phyloP scores from a whole-genome alignment of 2,888 invertebrate species.

The Drepana falcataria region DNA sequence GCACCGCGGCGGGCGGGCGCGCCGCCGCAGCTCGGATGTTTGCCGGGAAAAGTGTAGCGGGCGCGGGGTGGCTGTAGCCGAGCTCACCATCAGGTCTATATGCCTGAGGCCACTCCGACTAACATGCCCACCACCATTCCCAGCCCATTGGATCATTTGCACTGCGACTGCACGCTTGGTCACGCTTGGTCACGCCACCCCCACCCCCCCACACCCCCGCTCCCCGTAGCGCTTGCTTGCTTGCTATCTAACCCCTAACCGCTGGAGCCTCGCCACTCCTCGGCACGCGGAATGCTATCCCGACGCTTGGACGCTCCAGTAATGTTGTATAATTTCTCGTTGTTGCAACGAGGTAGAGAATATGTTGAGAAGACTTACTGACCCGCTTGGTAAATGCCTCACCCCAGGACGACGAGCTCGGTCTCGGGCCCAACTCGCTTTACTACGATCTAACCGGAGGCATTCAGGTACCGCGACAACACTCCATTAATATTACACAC shows the following conservation, averaged over 20 bases:
- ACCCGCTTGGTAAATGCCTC: slow-evolving; percentile 75
- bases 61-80: slow-evolving; percentile 46
- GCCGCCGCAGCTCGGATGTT: slow-evolving; percentile 20
- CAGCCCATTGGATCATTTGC: slow-evolving; percentile 8
- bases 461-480: slow-evolving; percentile 69
- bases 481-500: slow-evolving; percentile 6
- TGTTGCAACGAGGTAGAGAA: slow-evolving; percentile 66
- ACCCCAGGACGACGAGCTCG: slow-evolving; percentile 76
- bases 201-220: slow-evolving; percentile 35
- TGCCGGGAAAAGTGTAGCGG: slow-evolving; percentile 36
- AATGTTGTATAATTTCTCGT: slow-evolving; percentile 61
- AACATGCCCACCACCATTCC: slow-evolving; percentile 28
- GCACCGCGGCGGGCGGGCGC: slow-evolving; percentile 47
- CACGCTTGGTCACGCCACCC: slow-evolving; percentile 37
- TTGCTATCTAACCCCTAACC: slow-evolving; percentile 47
- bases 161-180: no score
- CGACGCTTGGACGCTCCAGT: slow-evolving; percentile 53
- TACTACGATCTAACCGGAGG: slow-evolving; percentile 78
- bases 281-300: slow-evolving; percentile 24
- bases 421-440: slow-evolving; percentile 74
- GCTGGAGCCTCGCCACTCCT: slow-evolving; percentile 47
- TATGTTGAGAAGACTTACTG: slow-evolving; percentile 70
- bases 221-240: slow-evolving; percentile 28
- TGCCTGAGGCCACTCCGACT: slow-evolving; percentile 62
- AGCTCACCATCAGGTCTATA: slow-evolving; percentile 67